These are phyloP conservation scores for Kryptopterus vitreolus DNA, from an alignment of 2,797 vertebrate genomes.

Conservation along the genomic window DNA sequence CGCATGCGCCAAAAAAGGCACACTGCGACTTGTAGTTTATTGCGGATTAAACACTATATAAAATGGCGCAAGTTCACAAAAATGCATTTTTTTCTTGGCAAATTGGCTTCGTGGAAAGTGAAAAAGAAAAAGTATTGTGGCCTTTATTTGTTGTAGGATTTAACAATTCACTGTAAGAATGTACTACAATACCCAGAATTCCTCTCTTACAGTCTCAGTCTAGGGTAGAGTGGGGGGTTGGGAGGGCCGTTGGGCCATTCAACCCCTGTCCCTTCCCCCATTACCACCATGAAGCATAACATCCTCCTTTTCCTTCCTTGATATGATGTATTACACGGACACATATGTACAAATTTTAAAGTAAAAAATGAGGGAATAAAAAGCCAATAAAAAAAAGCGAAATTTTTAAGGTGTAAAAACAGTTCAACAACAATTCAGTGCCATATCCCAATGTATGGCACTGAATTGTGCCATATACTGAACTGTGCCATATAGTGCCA, in stretches of 20 bases:
- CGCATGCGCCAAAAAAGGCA: slow-evolving; percentile 59
- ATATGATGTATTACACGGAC: neutral
- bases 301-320: neutral
- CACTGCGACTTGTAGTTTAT: slow-evolving; percentile 65
- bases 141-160: neutral
- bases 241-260: slow-evolving; percentile 68
- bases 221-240: slow-evolving; percentile 5
- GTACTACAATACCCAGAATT: slow-evolving; percentile 72
- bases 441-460: too few species aligned
- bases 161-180: neutral
- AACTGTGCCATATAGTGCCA: too few species aligned
- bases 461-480: too few species aligned
- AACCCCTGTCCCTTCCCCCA: slow-evolving; percentile 61
- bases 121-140: neutral
- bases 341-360: neutral
- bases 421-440: neutral
- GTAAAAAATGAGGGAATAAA: neutral
- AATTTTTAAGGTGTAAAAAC: too few species aligned
- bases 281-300: slow-evolving; percentile 25
- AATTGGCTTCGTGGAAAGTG: neutral
- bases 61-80: neutral
- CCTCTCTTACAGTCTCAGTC: neutral
- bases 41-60: neutral
- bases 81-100: neutral
- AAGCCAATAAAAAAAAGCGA: too few species aligned